Base-by-base conservation (phyloP, 1,140 invertebrate species). In the Zophobas atratus region DNA sequence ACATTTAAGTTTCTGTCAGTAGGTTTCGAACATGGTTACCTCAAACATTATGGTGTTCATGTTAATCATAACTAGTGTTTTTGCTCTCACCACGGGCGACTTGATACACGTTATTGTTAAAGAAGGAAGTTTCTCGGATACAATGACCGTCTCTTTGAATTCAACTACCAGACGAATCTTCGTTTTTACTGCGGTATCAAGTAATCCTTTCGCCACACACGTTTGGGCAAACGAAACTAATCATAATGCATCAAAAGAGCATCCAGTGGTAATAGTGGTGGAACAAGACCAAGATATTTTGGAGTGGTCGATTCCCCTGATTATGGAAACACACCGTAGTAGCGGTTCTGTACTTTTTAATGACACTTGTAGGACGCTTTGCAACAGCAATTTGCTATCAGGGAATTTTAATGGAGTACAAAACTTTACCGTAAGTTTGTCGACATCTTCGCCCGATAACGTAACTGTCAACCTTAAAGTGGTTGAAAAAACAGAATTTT, bases 391-490 rank as follows among this genome's bases (percentile, higher is more conserved):
- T 46, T 4, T 46, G 6, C 3, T 46, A 4, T 8, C 6, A 4
- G 6, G 43, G 33, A 32, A 51, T 4, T 46, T 8, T 46, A 46
- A 8, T 4, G 6, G 3, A 46, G 43, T 8, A 46, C 83, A 83
- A 56, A 88, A 88, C 77, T 89, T 89, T 1, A 90, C 90, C 74
- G 87, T 93, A 0, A 91, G 91, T 60, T 83, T 93, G 0, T 91
- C 91, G 0, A 90, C 92, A 0, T 90, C 91, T 6, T 90, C 89
- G 32, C 83, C 84, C 0, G 83, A 82, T 1, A 85, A 88, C 35
- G 85, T 90, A 0, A 82, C 79, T 1, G 90, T 92, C 46, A 87
- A 84, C 0, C 84, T 93, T 3, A 78, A 80, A 1, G 88, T 92
- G 1, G 85, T 88, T 41, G 86, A 89, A 3, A 87, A 91, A 0